Evolutionary conservation across 1,140 invertebrate genomes (phyloP), one percentile per base, ranked within the genome.

Genomic region (Saxidomus purpurata): DNA sequence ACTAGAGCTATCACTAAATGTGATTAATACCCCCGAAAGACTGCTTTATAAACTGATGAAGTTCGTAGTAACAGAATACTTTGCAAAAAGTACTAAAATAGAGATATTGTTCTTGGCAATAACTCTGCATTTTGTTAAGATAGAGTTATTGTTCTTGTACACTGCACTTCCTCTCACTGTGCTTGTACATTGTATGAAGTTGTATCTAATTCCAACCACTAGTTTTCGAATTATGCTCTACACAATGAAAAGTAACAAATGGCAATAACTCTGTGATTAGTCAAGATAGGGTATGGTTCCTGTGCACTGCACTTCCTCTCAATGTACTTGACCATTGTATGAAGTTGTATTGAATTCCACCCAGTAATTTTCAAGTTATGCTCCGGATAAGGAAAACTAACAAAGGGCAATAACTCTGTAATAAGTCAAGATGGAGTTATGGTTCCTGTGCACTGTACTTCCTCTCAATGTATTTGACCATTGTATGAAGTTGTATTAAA

Each of bases 141-240:
- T n/a, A 76, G n/a, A n/a, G 71, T 76, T 76, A 43, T 76, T 34
- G 71, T 76, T 76, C 71, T 47, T 76, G 71, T 76, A 76, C n/a
- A 76, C 38, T 40, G 31, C 71, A 76, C 38, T 76, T 76, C 71
- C 34, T 76, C 38, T 43, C 36, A 76, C 34, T 43, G 71, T 40
- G 17, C 6, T 43, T 47, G 31, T 43, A 34, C 38, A 76, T 76
- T 76, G 71, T 76, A 76, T 76, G 38, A 76, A 76, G 71, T 40
- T 76, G 31, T 43, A 76, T n/a, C 11, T 11, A 76, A 76, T 76
- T 76, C 71, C 40, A 76, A 38, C 71, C 36, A 43, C 6, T 76
- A 76, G 71, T 76, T 40, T 76, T 76, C 71, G 43, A 34, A 38
- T 34, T 76, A 76, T 76, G 71, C 71, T 76, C 71, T 38, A 38